These are phyloP conservation scores for Junco hyemalis DNA, from an alignment of 2,113 vertebrate species.

Conservation along the genomic window DNA sequence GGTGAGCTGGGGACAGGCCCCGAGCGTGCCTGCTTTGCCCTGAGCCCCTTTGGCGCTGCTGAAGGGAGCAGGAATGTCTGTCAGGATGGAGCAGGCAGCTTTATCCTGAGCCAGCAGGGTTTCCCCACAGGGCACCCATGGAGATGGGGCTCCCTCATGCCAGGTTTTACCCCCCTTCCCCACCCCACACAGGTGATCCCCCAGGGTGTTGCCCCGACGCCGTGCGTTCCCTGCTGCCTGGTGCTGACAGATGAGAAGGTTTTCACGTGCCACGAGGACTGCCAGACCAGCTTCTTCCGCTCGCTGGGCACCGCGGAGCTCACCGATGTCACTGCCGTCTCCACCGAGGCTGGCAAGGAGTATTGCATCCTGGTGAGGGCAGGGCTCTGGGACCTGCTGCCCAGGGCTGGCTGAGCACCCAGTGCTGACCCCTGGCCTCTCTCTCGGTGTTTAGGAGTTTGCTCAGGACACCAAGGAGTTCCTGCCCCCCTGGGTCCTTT, in stretches of 20 bases:
- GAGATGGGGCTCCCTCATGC: neutral
- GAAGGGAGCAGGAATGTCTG: neutral
- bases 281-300: constrained; percentile 97
- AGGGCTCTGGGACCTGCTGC: fast-evolving
- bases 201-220: constrained; percentile 83
- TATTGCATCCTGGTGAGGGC: constrained; percentile 90
- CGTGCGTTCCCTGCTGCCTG: constrained; percentile 92
- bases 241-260: constrained; percentile 84
- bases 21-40: fast-evolving
- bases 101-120: neutral
- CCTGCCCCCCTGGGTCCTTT: constrained; percentile 90
- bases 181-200: constrained; percentile 82
- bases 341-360: constrained; percentile 79
- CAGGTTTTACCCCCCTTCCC: neutral
- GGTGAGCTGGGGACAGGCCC: constrained; percentile 71
- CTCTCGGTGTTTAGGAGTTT: constrained; percentile 81
- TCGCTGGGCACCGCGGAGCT: constrained; percentile 82
- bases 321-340: constrained; percentile 74
- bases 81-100: neutral
- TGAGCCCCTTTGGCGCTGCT: fast-evolving
- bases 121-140: neutral
- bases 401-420: fast-evolving
- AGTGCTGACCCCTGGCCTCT: neutral
- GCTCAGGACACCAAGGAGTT: constrained; percentile 81
- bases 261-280: constrained; percentile 95